Percentiles rank a stretch among this genome's conserved stretches.
phyloP scores from a whole-genome alignment of 2,888 invertebrate genomes.

The Dermolepida albohirtum region DNA sequence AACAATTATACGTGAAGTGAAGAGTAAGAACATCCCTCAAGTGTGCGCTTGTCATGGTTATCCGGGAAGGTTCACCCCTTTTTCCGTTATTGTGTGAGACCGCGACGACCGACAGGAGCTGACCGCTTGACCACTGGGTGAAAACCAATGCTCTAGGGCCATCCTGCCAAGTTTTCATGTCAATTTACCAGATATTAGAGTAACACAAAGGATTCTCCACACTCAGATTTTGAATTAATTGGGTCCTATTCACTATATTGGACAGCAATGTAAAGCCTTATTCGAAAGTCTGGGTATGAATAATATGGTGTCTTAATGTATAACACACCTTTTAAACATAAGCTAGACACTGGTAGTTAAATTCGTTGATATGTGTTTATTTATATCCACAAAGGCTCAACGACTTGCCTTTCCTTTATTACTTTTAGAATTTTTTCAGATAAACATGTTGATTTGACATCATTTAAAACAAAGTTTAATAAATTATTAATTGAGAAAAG shows the following conservation, averaged over 20 bases:
- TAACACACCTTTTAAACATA: no score
- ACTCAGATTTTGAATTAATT: neutral
- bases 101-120: constrained; percentile 23
- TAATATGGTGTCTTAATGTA: no score
- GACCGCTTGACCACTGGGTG: constrained; percentile 49
- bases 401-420: no score
- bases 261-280: no score
- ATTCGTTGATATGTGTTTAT: no score
- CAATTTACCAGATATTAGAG: constrained; percentile 62
- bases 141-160: constrained; percentile 52
- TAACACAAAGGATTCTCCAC: constrained; percentile 52
- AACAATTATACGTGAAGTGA: constrained; percentile 64
- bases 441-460: no score
- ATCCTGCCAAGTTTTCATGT: constrained; percentile 58
- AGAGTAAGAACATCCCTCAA: constrained; percentile 59
- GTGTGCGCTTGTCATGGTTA: constrained; percentile 63
- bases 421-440: no score
- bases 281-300: no score
- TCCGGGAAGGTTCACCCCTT: constrained; percentile 59
- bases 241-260: constrained; percentile 15
- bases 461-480: no score
- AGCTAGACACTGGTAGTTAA: no score
- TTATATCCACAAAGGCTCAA: no score
- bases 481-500: no score
- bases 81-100: constrained; percentile 49